Evolutionary conservation across 2,888 invertebrate genomes (phyloP).

Genomic region (Tribolium freemani): DNA sequence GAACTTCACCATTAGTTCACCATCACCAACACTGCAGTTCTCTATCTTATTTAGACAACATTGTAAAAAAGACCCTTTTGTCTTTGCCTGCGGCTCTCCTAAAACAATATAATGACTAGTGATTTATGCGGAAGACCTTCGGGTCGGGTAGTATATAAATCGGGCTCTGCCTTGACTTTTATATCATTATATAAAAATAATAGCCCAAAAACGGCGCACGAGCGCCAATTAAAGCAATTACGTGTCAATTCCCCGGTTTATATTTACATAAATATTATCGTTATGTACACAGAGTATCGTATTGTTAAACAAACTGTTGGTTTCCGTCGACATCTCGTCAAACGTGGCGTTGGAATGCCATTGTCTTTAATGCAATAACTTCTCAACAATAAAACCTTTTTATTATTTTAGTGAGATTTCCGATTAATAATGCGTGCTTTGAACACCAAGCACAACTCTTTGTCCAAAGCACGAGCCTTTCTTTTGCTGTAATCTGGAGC

Average conservation of each 20-base stretch:
- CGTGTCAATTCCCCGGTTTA: not conserved
- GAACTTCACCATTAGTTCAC: too few species aligned
- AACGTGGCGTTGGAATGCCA: constrained; percentile 49
- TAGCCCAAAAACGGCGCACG: not conserved
- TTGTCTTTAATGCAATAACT: constrained; percentile 52
- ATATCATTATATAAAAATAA: constrained; percentile 4
- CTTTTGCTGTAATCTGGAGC: not conserved
- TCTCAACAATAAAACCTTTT: constrained; percentile 43
- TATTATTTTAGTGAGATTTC: constrained; percentile 44
- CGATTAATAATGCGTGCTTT: constrained; percentile 47
- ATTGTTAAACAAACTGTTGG: constrained; percentile 49
- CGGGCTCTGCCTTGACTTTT: constrained; percentile 16
- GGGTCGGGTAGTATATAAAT: constrained; percentile 18
- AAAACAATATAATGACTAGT: constrained; percentile 20
- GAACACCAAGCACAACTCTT: not conserved
- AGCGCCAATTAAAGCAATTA: constrained; percentile 21
- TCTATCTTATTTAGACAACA: constrained; percentile 16
- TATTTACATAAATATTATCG: constrained; percentile 37
- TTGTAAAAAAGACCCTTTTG: constrained; percentile 9
- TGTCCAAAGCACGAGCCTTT: not conserved
- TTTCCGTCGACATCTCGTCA: constrained; percentile 51
- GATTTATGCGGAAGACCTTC: constrained; percentile 14
- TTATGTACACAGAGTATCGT: constrained; percentile 41
- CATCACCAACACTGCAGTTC: not conserved
- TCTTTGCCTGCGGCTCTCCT: constrained; percentile 1